Evolutionary conservation across 2,888 invertebrate genomes (phyloP).

Genomic region (Trachelus stipa): DNA sequence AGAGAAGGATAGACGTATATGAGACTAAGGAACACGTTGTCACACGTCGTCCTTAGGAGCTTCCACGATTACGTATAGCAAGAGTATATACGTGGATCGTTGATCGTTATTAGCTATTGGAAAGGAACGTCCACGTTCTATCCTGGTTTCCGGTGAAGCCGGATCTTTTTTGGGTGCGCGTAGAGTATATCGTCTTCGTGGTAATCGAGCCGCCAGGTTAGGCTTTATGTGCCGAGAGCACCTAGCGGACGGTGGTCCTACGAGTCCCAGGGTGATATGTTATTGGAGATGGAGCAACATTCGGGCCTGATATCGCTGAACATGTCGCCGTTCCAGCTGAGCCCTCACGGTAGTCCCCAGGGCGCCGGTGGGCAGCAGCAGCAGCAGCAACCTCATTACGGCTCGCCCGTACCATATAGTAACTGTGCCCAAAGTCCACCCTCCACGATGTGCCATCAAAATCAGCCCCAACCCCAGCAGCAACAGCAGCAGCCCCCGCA

Average conservation of each 20-base stretch:
- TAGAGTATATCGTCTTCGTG: background rate
- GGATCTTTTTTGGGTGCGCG: background rate
- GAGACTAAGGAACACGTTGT: background rate
- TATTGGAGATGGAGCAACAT: constrained; percentile 89
- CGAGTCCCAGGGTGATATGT: constrained; percentile 70
- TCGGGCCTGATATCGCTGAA: constrained; percentile 87
- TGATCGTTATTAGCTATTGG: background rate
- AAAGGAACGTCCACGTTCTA: background rate
- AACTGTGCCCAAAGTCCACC: constrained; percentile 67
- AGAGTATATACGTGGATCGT: background rate
- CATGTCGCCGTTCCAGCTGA: constrained; percentile 88
- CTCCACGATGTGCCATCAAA: constrained; percentile 59
- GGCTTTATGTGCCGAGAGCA: constrained; percentile 2
- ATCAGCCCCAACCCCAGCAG: constrained; percentile 46
- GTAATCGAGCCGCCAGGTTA: background rate
- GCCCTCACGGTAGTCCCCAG: constrained; percentile 78
- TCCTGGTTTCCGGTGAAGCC: background rate
- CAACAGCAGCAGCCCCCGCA: constrained; percentile 32
- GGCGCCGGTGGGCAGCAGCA: constrained; percentile 61
- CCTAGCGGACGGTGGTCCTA: background rate
- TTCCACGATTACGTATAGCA: background rate
- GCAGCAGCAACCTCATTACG: constrained; percentile 57
- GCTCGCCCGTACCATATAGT: constrained; percentile 69
- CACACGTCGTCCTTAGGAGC: background rate
- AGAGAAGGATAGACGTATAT: background rate